A percentile compares a stretch with the other conserved stretches of the same genome.
These are phyloP conservation scores for Onychomys torridus DNA, from an alignment of 2,797 vertebrate species.

Conservation along the genomic window DNA sequence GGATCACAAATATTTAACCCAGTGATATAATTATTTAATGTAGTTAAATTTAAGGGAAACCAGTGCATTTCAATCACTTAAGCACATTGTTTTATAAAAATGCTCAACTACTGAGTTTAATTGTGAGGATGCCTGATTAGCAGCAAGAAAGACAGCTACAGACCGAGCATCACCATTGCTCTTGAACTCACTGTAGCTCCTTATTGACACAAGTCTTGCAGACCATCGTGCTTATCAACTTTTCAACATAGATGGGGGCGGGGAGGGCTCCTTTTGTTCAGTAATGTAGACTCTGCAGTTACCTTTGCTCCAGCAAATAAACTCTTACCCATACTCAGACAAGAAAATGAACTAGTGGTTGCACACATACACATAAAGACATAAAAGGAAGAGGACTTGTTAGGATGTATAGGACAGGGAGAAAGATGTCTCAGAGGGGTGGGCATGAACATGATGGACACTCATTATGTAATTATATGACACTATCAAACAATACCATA, in stretches of 20 bases:
- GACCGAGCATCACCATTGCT: too few relatives aligned
- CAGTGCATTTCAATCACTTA: background rate
- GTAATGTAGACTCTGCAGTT: background rate
- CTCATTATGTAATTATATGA: background rate
- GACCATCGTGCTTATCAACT: too few relatives aligned
- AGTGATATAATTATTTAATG: background rate
- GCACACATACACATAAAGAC: background rate
- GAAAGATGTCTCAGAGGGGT: background rate
- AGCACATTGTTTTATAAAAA: background rate
- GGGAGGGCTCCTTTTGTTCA: background rate
- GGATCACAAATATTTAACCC: constrained; percentile 12
- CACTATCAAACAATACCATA: background rate
- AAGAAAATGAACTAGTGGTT: background rate
- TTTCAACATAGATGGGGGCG: background rate
- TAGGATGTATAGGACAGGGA: background rate
- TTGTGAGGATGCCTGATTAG: background rate
- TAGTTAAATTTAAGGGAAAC: background rate
- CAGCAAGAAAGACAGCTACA: background rate
- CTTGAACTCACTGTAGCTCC: background rate
- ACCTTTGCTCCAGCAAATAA: background rate
- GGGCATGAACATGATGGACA: background rate
- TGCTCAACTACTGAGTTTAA: background rate
- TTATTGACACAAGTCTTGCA: background rate
- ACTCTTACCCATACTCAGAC: background rate
- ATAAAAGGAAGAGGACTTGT: background rate